phyloP scores from a whole-genome alignment of 30 jellyfish, hydroid and myxozoan genomes.

The Pelagia noctiluca region DNA sequence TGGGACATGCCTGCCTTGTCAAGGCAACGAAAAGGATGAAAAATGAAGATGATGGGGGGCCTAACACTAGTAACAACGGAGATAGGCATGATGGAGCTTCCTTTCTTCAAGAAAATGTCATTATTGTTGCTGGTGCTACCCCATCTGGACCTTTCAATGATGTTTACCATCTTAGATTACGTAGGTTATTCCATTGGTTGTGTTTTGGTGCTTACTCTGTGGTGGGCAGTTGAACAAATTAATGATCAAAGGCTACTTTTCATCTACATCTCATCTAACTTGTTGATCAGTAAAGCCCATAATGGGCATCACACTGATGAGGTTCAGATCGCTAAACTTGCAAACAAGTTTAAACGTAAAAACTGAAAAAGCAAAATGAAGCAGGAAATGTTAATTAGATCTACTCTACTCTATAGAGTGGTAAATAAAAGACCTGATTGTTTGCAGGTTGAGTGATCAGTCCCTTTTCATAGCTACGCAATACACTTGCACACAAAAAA shows the following conservation, averaged over 20 bases:
- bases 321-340: background rate
- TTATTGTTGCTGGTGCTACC: constrained; percentile 73
- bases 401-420: too few relatives aligned
- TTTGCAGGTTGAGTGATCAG: too few relatives aligned
- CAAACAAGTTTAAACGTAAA: background rate
- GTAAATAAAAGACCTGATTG: too few relatives aligned
- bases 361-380: too few relatives aligned
- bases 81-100: background rate
- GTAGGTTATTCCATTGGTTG: constrained; percentile 19
- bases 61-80: background rate
- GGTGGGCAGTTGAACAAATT: background rate
- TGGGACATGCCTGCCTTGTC: constrained; percentile 78
- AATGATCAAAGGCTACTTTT: background rate
- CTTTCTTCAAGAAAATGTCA: background rate
- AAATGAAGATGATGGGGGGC: constrained; percentile 18
- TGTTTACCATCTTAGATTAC: constrained; percentile 27
- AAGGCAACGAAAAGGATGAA: background rate
- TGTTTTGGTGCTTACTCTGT: background rate
- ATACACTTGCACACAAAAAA: too few relatives aligned
- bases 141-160: constrained; percentile 70
- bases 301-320: background rate
- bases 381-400: too few relatives aligned
- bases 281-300: background rate
- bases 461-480: too few relatives aligned
- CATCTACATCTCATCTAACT: background rate